A percentile compares a stretch with the other conserved stretches of the same genome.
phyloP scores from a whole-genome alignment of 2,797 vertebrate genomes.

The Pipistrellus pygmaeus region DNA sequence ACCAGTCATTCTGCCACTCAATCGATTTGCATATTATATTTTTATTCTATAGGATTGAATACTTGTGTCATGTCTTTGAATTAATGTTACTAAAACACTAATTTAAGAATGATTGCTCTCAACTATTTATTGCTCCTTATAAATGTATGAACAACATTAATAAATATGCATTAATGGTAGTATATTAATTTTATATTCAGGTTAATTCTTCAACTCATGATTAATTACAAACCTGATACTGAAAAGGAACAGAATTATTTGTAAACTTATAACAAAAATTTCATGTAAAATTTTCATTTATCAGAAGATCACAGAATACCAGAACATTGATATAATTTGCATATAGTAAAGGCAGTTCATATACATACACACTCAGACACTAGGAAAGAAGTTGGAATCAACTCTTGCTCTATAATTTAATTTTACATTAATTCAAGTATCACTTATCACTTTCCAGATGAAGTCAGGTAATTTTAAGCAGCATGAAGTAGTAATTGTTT shows the following conservation, averaged over 20 bases:
- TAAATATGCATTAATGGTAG: background rate
- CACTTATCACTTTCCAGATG: slow-evolving; percentile 41
- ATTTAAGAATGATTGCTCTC: slow-evolving; percentile 3
- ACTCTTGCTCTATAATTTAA: slow-evolving; percentile 29
- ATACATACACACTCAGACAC: background rate
- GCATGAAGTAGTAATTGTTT: background rate
- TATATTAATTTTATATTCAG: background rate
- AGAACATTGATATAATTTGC: background rate
- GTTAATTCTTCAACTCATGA: background rate
- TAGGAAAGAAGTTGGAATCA: background rate
- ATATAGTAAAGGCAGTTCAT: background rate
- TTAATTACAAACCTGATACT: slow-evolving; percentile 32
- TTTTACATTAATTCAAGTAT: slow-evolving; percentile 63
- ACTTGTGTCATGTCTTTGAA: background rate
- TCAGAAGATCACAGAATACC: background rate
- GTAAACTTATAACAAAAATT: slow-evolving; percentile 16
- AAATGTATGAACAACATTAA: slow-evolving; percentile 17
- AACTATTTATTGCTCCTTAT: slow-evolving; percentile 26
- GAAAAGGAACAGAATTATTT: slow-evolving; percentile 1
- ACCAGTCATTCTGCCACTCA: too few species aligned
- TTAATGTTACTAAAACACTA: slow-evolving; percentile 4
- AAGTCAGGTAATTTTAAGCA: slow-evolving; percentile 60
- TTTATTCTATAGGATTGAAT: background rate
- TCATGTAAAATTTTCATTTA: background rate
- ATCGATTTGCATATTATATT: too few species aligned